phyloP scores from a whole-genome alignment of 1,140 invertebrate genomes.

The Scaptomyza hsui region DNA sequence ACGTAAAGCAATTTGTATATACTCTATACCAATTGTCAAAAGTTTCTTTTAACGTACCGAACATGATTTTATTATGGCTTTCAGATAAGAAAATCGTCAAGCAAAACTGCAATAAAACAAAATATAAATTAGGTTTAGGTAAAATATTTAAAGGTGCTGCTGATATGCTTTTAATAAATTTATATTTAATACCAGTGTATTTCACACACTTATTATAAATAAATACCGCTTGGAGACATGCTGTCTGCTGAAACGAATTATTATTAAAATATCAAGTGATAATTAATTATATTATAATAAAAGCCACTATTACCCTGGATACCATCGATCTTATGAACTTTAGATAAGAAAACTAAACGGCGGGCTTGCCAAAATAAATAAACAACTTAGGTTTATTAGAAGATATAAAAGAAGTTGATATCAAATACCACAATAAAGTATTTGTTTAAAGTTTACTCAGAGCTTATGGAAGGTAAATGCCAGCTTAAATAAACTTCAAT shows the following conservation, averaged over 20 bases:
- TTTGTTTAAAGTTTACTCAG: no score
- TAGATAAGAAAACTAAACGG: neutral
- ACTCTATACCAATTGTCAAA: conserved; percentile 1
- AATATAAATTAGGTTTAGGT: neutral
- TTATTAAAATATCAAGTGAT: conserved; percentile 24
- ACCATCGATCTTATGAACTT: conserved; percentile 11
- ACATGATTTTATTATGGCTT: conserved; percentile 4
- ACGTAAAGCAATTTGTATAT: conserved; percentile 10
- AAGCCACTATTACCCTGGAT: neutral
- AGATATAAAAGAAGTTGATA: conserved; percentile 21
- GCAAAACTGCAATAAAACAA: neutral
- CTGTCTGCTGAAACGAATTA: conserved; percentile 18
- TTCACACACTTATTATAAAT: conserved; percentile 1
- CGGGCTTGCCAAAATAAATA: conserved; percentile 10
- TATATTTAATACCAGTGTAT: neutral
- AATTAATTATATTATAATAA: neutral
- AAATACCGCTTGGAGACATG: conserved; percentile 10
- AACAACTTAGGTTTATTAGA: conserved; percentile 27
- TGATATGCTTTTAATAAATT: neutral
- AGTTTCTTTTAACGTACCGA: conserved; percentile 22
- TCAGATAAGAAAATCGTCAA: conserved; percentile 9
- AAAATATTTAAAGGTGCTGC: neutral
- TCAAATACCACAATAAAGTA: no score
- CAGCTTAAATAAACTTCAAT: no score
- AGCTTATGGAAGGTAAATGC: no score